These are phyloP conservation scores for Anas georgica DNA, from an alignment of 2,797 vertebrate genomes.

Conservation along the genomic window DNA sequence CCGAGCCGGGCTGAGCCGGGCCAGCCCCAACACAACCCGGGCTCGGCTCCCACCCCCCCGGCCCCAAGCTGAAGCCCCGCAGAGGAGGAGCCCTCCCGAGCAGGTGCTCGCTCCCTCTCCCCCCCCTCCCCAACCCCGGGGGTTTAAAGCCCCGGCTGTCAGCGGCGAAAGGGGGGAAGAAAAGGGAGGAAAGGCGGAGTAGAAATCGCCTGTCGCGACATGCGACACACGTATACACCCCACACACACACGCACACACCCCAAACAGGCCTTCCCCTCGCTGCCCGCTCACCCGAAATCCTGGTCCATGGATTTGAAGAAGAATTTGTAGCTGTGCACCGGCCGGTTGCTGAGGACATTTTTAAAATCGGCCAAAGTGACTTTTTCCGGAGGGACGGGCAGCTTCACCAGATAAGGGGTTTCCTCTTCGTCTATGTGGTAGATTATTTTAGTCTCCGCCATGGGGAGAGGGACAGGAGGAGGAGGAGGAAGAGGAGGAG, in stretches of 20 bases:
- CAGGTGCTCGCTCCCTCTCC: too few relatives aligned
- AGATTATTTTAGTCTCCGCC: conserved; percentile 99
- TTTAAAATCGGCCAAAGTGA: conserved; percentile 97
- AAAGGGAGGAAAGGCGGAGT: neutral
- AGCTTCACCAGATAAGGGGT: conserved; percentile 98
- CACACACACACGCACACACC: too few relatives aligned
- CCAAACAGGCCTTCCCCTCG: too few relatives aligned
- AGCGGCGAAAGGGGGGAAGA: neutral
- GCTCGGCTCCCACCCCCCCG: neutral
- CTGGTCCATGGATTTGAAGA: conserved; percentile 99
- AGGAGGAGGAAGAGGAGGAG: neutral
- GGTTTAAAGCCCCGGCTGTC: neutral
- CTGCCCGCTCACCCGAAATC: conserved; percentile 91
- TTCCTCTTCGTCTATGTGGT: conserved; percentile 98
- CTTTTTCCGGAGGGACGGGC: conserved; percentile 91
- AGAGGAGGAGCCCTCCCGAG: too few relatives aligned
- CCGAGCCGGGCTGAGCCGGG: neutral
- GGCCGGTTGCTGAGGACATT: conserved; percentile 97
- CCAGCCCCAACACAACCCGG: too few relatives aligned
- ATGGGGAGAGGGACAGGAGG: conserved; percentile 78
- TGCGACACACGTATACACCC: too few relatives aligned
- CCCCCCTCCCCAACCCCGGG: too few relatives aligned
- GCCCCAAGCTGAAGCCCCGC: neutral
- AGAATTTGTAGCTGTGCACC: conserved; percentile 96
- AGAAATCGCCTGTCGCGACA: neutral